These are phyloP conservation scores for Ascaphus truei DNA, from an alignment of 2,113 vertebrate genomes.

Conservation along the genomic window DNA sequence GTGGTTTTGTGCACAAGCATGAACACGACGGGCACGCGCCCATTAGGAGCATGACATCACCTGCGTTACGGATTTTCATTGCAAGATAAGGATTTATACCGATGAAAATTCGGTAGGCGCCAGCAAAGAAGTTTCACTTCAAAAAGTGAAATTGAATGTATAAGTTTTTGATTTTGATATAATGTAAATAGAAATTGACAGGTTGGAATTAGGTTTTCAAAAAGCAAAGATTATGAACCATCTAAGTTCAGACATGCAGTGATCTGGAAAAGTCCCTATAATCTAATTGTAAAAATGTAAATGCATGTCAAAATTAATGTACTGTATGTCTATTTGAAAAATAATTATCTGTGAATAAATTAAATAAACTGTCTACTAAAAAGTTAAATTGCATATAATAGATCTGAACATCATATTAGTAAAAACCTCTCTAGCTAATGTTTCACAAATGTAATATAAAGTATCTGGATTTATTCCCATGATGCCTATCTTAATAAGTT, in stretches of 20 bases:
- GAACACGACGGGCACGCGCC: no score
- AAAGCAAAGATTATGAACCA: conserved; percentile 46
- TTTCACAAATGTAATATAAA: conserved; percentile 41
- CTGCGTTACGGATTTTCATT: no score
- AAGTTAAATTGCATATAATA: conserved; percentile 36
- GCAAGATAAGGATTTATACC: no score
- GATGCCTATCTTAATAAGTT: conserved; percentile 22
- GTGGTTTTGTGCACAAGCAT: no score
- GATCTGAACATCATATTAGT: conserved; percentile 18
- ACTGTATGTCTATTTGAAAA: conserved; percentile 43
- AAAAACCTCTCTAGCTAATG: conserved; percentile 25
- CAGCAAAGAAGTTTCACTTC: no score
- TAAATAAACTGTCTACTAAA: conserved; percentile 41
- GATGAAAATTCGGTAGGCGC: no score
- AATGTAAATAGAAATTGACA: conserved; percentile 37
- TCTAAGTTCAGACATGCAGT: conserved; percentile 1
- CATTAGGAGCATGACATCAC: no score
- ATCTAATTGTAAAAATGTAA: conserved; percentile 40
- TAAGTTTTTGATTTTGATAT: no score
- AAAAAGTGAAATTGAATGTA: no score
- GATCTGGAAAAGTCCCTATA: conserved; percentile 32
- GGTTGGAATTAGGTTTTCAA: conserved; percentile 42
- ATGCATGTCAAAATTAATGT: conserved; percentile 41
- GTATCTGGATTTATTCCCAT: conserved; percentile 25
- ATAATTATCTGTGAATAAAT: conserved; percentile 44